A percentile compares a stretch with the other conserved stretches of the same genome.
These are phyloP conservation scores for Gadus macrocephalus DNA, from an alignment of 2,113 vertebrate species.

Conservation along the genomic window DNA sequence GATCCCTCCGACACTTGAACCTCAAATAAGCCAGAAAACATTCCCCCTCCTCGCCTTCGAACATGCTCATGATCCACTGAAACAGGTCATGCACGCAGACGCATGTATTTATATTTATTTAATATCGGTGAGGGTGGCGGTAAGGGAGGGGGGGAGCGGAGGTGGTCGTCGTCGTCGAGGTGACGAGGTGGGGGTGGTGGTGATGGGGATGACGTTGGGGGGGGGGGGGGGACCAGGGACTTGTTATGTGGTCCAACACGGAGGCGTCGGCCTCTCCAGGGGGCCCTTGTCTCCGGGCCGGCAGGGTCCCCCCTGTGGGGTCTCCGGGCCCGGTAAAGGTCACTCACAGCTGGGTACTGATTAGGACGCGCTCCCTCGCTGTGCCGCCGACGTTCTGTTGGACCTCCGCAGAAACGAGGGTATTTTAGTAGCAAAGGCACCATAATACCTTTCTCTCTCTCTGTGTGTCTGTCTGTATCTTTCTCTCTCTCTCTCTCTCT, in stretches of 20 bases:
- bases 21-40: no score
- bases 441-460: no score
- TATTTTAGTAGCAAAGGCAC: no score
- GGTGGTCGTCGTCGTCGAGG: not conserved
- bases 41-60: no score
- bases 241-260: slow-evolving; percentile 59
- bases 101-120: no score
- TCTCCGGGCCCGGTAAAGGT: slow-evolving; percentile 67
- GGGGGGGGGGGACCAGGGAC: slow-evolving; percentile 30
- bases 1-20: no score
- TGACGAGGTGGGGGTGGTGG: slow-evolving; percentile 14
- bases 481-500: no score
- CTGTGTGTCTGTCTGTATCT: no score
- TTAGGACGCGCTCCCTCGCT: slow-evolving; percentile 59
- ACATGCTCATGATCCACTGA: no score
- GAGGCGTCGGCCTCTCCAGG: slow-evolving; percentile 38
- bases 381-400: slow-evolving; percentile 46
- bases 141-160: not conserved
- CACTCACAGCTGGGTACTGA: slow-evolving; percentile 72
- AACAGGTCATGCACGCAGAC: no score
- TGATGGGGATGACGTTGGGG: slow-evolving; percentile 6
- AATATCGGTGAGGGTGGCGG: slow-evolving; percentile 1
- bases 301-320: slow-evolving; percentile 46
- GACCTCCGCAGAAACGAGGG: slow-evolving; percentile 11
- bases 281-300: slow-evolving; percentile 43